Evolutionary conservation across 2,113 vertebrate species (phyloP).

Genomic region (Melierax canorus): DNA sequence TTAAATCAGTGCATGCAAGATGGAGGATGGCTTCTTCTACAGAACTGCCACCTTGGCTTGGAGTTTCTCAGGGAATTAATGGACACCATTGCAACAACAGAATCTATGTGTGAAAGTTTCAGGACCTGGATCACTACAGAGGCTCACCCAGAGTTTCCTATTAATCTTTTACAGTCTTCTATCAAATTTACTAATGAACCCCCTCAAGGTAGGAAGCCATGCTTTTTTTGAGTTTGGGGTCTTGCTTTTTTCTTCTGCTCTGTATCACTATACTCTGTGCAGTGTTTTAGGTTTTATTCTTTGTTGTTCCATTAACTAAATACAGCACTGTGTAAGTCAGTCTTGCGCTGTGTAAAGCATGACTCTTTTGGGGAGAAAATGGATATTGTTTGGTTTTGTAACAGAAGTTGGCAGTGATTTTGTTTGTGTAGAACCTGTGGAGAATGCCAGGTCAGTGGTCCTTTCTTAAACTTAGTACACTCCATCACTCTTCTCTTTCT

Average conservation of each 20-base stretch:
- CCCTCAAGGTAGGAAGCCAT: slow-evolving; percentile 74
- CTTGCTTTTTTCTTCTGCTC: background rate
- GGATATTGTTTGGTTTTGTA: background rate
- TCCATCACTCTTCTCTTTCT: background rate
- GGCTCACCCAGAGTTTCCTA: slow-evolving; percentile 78
- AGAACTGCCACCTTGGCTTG: slow-evolving; percentile 86
- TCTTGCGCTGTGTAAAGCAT: background rate
- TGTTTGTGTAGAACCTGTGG: background rate
- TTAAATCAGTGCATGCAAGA: slow-evolving; percentile 78
- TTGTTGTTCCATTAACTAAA: background rate
- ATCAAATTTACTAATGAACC: slow-evolving; percentile 88
- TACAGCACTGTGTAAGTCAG: background rate
- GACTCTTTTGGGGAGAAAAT: background rate
- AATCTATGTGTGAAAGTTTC: slow-evolving; percentile 67
- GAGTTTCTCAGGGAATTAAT: slow-evolving; percentile 82
- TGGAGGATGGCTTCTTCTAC: slow-evolving; percentile 85
- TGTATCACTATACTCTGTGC: background rate
- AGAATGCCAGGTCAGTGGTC: background rate
- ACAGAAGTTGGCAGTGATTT: background rate
- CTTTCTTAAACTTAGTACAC: background rate
- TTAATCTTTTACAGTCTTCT: slow-evolving; percentile 82
- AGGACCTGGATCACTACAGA: slow-evolving; percentile 85
- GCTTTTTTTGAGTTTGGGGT: background rate
- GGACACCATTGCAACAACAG: slow-evolving; percentile 69
- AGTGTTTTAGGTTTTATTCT: background rate